Percentiles rank a stretch among this genome's conserved stretches.
phyloP scores from a whole-genome alignment of 2,797 vertebrate species.

The Rhynchotus rufescens region DNA sequence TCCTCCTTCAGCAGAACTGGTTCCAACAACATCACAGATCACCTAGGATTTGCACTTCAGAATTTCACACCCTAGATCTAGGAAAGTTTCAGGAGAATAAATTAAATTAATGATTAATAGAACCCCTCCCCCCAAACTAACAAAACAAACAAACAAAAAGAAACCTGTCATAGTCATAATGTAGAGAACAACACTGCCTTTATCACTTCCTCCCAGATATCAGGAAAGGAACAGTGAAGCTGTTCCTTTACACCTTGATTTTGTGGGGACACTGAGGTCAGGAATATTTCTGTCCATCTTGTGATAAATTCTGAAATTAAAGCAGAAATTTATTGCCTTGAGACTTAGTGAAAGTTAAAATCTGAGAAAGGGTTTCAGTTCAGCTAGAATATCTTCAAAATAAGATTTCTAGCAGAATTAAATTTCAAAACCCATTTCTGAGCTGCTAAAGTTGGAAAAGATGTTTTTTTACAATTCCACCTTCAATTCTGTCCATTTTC shows the following conservation, averaged over 20 bases:
- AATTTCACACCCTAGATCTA: not conserved
- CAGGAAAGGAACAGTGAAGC: too few species aligned
- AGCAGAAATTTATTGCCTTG: not conserved
- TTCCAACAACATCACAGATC: not conserved
- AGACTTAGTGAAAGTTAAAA: not conserved
- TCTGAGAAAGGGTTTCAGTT: not conserved
- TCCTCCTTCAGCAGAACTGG: not conserved
- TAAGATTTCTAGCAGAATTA: not conserved
- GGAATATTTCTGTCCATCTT: not conserved
- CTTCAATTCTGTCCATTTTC: not conserved
- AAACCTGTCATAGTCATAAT: not conserved
- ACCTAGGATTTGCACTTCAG: fast-evolving
- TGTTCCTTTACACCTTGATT: not conserved
- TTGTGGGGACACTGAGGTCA: not conserved
- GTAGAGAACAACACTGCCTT: not conserved
- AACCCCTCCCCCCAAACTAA: not conserved
- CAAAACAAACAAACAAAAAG: not conserved
- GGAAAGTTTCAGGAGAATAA: not conserved
- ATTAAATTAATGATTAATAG: not conserved
- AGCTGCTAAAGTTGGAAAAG: not conserved
- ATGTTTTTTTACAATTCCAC: not conserved
- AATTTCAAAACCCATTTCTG: not conserved
- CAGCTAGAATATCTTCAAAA: not conserved
- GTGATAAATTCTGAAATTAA: not conserved
- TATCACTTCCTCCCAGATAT: not conserved